Percentiles rank a stretch among this genome's conserved stretches.
Conservation (phyloP, 1,140 invertebrate species). For the Gryon sp. region DNA sequence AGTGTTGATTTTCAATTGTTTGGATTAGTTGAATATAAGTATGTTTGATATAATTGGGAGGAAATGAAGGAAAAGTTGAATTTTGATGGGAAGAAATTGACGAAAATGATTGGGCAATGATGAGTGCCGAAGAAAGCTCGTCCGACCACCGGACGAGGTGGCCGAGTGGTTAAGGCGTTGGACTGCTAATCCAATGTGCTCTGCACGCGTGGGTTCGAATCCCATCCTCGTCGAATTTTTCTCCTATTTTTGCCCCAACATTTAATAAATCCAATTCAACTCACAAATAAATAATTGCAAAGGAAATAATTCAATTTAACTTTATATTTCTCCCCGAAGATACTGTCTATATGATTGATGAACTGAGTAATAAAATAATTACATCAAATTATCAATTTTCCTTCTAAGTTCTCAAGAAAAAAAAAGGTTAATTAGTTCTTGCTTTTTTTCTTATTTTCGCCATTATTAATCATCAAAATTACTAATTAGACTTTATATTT, state of each 20-base stretch:
- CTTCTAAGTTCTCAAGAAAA: too few relatives aligned
- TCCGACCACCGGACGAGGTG: constrained; percentile 81
- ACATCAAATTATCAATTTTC: too few relatives aligned
- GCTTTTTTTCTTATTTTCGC: too few relatives aligned
- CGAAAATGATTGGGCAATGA: constrained; percentile 43
- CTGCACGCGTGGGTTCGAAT: constrained; percentile 93
- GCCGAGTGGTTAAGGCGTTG: constrained; percentile 94
- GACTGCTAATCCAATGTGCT: constrained; percentile 89
- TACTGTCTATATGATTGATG: too few relatives aligned
- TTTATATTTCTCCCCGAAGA: too few relatives aligned
- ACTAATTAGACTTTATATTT: too few relatives aligned
- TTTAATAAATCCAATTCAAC: too few relatives aligned
- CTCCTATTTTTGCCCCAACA: not conserved
- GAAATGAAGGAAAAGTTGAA: not conserved
- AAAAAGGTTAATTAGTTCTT: too few relatives aligned
- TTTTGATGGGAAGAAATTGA: constrained; percentile 1
- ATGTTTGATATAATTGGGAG: not conserved
- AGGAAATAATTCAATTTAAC: too few relatives aligned
- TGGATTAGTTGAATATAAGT: not conserved
- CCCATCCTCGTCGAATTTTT: constrained; percentile 87
- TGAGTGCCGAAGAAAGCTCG: constrained; percentile 30
- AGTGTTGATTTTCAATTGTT: constrained; percentile 14
- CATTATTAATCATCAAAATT: too few relatives aligned
- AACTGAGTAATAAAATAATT: too few relatives aligned
- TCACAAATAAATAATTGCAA: too few relatives aligned